Conservation (phyloP, 2,888 invertebrate species). For the Orthosia gracilis region DNA sequence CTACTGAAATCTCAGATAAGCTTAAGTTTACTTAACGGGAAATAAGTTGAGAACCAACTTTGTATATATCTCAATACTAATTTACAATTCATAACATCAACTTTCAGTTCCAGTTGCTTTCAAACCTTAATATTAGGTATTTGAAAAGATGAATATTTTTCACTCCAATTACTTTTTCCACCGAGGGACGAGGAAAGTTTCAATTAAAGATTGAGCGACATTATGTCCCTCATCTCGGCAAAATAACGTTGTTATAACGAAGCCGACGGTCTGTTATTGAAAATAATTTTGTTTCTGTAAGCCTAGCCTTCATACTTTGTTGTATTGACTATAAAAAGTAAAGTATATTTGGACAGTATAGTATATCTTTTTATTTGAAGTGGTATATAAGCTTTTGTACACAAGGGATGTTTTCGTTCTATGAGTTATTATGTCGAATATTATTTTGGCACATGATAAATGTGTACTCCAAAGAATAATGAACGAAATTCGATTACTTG, state of each 20-base stretch:
- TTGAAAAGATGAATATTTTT: conserved; percentile 74
- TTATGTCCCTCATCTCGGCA: conserved; percentile 76
- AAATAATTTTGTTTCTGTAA: conserved; percentile 69
- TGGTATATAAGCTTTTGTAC: conserved; percentile 15
- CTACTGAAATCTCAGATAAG: background rate
- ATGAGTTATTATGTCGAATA: conserved; percentile 22
- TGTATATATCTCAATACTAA: conserved; percentile 15
- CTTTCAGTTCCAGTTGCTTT: conserved; percentile 46
- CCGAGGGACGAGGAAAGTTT: conserved; percentile 79
- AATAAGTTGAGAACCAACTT: conserved; percentile 5
- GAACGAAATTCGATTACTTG: conserved; percentile 52
- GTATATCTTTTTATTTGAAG: conserved; percentile 19
- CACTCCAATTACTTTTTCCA: conserved; percentile 78
- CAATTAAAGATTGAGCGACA: conserved; percentile 86
- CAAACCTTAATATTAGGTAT: conserved; percentile 68
- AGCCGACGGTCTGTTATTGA: conserved; percentile 73
- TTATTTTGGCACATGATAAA: conserved; percentile 16
- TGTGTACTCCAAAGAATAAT: conserved; percentile 28
- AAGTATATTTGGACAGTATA: conserved; percentile 18
- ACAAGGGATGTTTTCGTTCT: conserved; percentile 18
- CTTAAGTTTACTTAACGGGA: conserved; percentile 19
- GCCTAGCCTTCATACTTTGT: conserved; percentile 47
- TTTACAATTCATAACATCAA: conserved; percentile 40
- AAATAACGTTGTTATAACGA: conserved; percentile 78
- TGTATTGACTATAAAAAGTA: conserved; percentile 34